These are phyloP conservation scores for Ceryle rudis DNA, from an alignment of 2,797 vertebrate species.

Conservation along the genomic window DNA sequence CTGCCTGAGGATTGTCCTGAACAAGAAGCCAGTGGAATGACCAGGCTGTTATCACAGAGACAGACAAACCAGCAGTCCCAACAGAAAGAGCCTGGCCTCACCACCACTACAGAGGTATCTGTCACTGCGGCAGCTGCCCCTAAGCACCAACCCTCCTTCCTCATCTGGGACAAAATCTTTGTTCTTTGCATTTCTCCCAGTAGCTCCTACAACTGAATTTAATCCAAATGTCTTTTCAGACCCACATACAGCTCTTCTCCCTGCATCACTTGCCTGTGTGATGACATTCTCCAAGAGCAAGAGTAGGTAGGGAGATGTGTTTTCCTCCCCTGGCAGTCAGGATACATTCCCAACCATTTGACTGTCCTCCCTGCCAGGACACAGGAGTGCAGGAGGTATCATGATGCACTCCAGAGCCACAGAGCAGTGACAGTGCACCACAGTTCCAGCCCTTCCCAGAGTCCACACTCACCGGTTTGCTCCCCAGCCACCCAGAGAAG, in stretches of 20 bases:
- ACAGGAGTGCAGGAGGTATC: background rate
- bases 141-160: background rate
- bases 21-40: too few relatives aligned
- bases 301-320: background rate
- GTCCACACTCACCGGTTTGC: background rate
- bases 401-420: background rate
- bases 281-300: background rate
- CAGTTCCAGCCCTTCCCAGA: too few relatives aligned
- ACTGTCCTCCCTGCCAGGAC: background rate
- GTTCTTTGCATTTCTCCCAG: background rate
- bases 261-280: background rate
- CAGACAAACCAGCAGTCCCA: background rate
- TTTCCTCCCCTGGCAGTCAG: background rate
- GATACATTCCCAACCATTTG: accelerated
- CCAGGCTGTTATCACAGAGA: background rate
- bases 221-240: background rate
- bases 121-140: background rate
- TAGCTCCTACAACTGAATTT: background rate
- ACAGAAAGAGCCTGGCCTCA: background rate
- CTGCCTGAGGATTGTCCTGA: too few relatives aligned
- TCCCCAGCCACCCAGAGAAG: background rate
- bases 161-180: background rate
- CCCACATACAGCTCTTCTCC: background rate
- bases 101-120: background rate
- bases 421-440: background rate